Base-by-base conservation (phyloP, 2,797 vertebrate species). In the Rhinogobio ventralis region DNA sequence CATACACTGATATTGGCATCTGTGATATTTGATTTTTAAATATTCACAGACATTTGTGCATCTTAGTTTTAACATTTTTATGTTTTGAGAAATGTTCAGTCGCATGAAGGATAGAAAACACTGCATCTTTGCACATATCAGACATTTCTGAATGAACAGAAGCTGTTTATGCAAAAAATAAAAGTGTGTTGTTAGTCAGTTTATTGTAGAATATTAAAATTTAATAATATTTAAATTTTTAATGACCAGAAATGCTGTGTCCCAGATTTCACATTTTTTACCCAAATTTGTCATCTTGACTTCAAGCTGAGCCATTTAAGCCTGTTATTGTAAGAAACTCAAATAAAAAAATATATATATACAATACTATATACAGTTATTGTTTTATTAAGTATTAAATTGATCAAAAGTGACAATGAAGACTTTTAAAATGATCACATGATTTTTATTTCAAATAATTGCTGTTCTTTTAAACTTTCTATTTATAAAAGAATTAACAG, bases 171-270 rank as follows among this genome's bases (percentile, higher is more conserved):
- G 33, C 51, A 75, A 19, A 66, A 4, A 72, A 28, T 28, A 19
- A 72, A 49, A 51, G 49, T 23, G 17, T 53, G 2, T 53, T 14
- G 46, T 23, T 74, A 23, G 46, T 74, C 33, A 0, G 20, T 55
- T 55, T 55, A n/a, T 76, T 55, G 33, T 53, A 57, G 51, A 33
- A 39, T 39, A 57, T 39, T 57, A 76, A 76, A 57, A 76, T 57
- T 17, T 7, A 39, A 76, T 20, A 39, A 2, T 6, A 3, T 39
- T 76, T n/a, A 1, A 10, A 17, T 25, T 76, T n/a, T 76, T 76
- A 57, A 76, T 39, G 33, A 25, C 20, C 30, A 39, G 36, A 76
- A 69, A 36, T 23, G 0, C 13, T 39, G 33, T 55, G 73, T 76
- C 23, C 53, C 74, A 57, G 74, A 76, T 76, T 39, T 57, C 30